A percentile compares a stretch with the other conserved stretches of the same genome.
Evolutionary conservation across 2,888 invertebrate genomes (phyloP).

Genomic region (Netelia virgata): DNA sequence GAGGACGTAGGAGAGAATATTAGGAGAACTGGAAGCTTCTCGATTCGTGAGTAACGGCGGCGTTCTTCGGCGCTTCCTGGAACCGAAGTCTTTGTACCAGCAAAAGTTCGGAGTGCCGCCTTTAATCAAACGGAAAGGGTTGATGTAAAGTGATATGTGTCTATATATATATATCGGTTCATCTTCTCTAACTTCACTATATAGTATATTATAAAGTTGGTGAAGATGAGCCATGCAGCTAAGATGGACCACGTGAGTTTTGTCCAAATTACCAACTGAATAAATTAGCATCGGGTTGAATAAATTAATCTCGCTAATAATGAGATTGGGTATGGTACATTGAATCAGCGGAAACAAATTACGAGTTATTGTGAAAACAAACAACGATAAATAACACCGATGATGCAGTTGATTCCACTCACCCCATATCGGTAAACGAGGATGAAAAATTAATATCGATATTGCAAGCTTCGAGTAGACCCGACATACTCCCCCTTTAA

Average conservation of each 20-base stretch:
- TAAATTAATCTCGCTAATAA: too few relatives aligned
- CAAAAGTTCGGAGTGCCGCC: slow-evolving; percentile 41
- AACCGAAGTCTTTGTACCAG: slow-evolving; percentile 21
- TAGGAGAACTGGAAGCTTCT: slow-evolving; percentile 2
- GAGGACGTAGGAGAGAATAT: background rate
- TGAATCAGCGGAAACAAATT: too few relatives aligned
- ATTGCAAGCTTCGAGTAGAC: background rate
- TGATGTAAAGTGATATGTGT: background rate
- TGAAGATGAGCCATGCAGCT: too few relatives aligned
- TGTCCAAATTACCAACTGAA: too few relatives aligned
- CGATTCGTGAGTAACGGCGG: slow-evolving; percentile 44
- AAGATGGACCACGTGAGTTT: too few relatives aligned
- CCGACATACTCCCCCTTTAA: background rate
- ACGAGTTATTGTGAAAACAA: too few relatives aligned
- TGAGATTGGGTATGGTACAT: too few relatives aligned
- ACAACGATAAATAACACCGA: too few relatives aligned
- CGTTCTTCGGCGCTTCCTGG: slow-evolving; percentile 19
- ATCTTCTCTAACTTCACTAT: too few relatives aligned
- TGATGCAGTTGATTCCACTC: background rate
- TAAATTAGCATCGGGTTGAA: too few relatives aligned
- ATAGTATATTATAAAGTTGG: too few relatives aligned
- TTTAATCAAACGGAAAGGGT: slow-evolving; percentile 53
- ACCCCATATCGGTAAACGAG: background rate
- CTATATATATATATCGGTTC: background rate
- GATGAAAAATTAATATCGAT: background rate